Evolutionary conservation across 1,140 invertebrate genomes (phyloP).

Genomic region (Drosophila ogumai): DNA sequence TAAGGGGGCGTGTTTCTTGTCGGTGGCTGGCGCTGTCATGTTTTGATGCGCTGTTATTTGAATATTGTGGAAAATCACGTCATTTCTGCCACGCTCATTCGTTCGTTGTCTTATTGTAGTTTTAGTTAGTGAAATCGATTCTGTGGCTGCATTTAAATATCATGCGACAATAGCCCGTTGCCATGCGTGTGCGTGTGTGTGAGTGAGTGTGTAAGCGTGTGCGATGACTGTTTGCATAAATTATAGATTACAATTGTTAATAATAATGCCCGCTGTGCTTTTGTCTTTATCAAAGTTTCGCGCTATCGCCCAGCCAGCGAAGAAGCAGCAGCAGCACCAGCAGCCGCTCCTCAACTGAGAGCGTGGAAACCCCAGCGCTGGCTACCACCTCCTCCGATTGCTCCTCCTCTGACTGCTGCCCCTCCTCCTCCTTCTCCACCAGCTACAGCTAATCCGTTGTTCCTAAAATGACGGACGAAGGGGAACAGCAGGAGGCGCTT

Average conservation of each 20-base stretch:
- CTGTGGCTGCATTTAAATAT: conserved; percentile 36
- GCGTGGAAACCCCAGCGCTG: conserved; percentile 18
- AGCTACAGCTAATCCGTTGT: conserved; percentile 10
- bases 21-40: conserved; percentile 28
- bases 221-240: conserved; percentile 36
- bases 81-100: conserved; percentile 59
- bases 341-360: conserved; percentile 62
- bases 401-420: conserved; percentile 13
- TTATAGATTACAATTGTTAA: conserved; percentile 52
- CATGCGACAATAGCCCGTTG: conserved; percentile 2
- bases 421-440: conserved; percentile 6
- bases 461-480: conserved; percentile 65
- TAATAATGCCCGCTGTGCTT: conserved; percentile 31
- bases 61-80: conserved; percentile 69
- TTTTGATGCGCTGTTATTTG: conserved; percentile 36
- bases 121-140: conserved; percentile 62
- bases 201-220: conserved; percentile 2
- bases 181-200: conserved; percentile 22
- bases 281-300: conserved; percentile 67
- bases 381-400: conserved; percentile 20
- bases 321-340: conserved; percentile 42
- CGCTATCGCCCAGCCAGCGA: conserved; percentile 60
- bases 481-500: conserved; percentile 85
- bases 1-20: conserved; percentile 57
- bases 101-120: conserved; percentile 8